Evolutionary conservation across 2,113 vertebrate species (phyloP), one percentile per base, ranked within the genome.

Genomic region (Loxodonta africana): DNA sequence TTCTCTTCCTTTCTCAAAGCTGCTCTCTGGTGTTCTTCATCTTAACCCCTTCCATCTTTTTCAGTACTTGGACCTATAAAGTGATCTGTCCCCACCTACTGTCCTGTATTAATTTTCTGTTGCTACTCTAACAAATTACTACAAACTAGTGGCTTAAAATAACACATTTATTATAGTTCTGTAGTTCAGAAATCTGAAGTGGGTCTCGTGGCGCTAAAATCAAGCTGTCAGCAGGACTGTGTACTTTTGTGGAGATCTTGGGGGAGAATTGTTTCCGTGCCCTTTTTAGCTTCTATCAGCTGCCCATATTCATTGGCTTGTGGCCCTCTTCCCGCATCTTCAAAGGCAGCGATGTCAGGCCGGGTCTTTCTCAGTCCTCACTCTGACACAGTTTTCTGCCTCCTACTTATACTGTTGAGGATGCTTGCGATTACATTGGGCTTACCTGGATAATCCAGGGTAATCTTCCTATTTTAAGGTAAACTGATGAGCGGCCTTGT

Each of bases 401-500:
- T 53, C n/a, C 17, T 0, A 91, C 6, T 41, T 48, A 46, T 20
- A 8, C 82, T 65, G 8, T 41, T 46, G 20, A n/a, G 33, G 15
- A 7, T 3, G 11, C 33, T 46, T 85, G 46, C 33, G 84, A 96
- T 94, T 77, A 84, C 21, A 44, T n/a, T 51, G 51, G 51, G 20
- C 37, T 28, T 20, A 2, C 62, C 92, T 5, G 15, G 74, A 69
- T 84, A 12, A 83, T 87, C 53, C 53, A 57, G 53, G 53, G 53
- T 57, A 57, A 57, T 57, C 53, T 57, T 57, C 48, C 53, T 57
- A 12, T 57, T 57, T 57, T 80, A 87, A 28, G 63, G 74, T 62
- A 48, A 33, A 60, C 90, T 89, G 41, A 91, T 91, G 85, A 92
- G 69, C 37, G 78, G 0, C 20, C 1, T 96, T 78, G 80, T 76